These are phyloP conservation scores for Oithona nana DNA, from an alignment of 2,888 invertebrate genomes.

Conservation along the genomic window DNA sequence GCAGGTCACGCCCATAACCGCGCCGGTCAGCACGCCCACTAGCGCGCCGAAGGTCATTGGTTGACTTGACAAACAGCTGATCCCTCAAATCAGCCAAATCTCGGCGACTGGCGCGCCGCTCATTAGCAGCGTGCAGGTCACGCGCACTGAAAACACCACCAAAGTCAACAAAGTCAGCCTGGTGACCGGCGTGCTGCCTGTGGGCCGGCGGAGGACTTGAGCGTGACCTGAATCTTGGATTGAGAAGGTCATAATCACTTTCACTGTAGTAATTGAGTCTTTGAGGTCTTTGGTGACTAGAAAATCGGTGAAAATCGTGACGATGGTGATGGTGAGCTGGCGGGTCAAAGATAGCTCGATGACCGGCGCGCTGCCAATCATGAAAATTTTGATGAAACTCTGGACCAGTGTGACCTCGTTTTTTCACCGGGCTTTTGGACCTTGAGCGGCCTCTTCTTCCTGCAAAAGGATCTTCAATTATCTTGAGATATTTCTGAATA, in stretches of 20 bases:
- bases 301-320: background rate
- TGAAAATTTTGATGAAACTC: background rate
- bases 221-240: background rate
- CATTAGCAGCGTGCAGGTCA: constrained; percentile 5
- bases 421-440: background rate
- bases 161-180: background rate
- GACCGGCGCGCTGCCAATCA: background rate
- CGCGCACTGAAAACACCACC: background rate
- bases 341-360: background rate
- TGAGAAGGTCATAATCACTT: background rate
- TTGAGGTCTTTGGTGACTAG: background rate
- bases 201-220: background rate
- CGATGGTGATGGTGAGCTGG: too few species aligned
- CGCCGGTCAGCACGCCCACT: background rate
- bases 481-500: too few species aligned
- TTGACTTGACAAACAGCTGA: background rate
- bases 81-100: background rate
- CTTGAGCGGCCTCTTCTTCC: too few species aligned
- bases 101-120: background rate
- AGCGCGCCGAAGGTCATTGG: background rate
- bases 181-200: background rate
- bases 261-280: background rate
- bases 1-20: background rate
- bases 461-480: too few species aligned
- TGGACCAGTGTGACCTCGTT: background rate